Conservation (phyloP, 2,888 invertebrate genomes). For the Papilio gigon region DNA sequence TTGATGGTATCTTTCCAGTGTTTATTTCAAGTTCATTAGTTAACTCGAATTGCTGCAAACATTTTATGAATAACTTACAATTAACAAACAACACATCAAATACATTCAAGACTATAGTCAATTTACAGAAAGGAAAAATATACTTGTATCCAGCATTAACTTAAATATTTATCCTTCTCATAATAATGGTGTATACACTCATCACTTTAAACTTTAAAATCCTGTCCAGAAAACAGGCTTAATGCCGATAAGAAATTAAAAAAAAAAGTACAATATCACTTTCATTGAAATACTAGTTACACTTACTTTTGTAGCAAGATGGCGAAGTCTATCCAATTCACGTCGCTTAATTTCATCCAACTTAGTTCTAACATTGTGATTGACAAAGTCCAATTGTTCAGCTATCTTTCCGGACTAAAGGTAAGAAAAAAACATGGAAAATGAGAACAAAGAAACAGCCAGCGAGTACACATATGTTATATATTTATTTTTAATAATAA, state of each 20-base stretch:
- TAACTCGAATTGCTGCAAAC: conserved; percentile 81
- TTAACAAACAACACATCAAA: neutral
- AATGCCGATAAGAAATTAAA: neutral
- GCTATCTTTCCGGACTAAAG: conserved; percentile 94
- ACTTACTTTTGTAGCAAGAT: conserved; percentile 84
- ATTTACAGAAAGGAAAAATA: neutral
- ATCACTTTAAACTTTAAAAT: too few relatives aligned
- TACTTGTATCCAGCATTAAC: too few relatives aligned
- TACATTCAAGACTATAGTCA: neutral
- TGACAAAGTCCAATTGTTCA: conserved; percentile 93
- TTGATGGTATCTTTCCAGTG: conserved; percentile 82
- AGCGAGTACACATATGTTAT: neutral
- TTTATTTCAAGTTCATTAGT: conserved; percentile 85
- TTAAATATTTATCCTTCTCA: too few relatives aligned
- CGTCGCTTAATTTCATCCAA: conserved; percentile 96
- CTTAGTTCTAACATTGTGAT: conserved; percentile 92
- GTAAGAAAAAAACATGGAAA: conserved; percentile 48
- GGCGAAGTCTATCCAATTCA: conserved; percentile 91
- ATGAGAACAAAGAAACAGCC: neutral
- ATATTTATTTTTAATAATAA: neutral
- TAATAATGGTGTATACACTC: too few relatives aligned
- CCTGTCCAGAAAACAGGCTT: neutral
- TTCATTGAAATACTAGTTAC: neutral
- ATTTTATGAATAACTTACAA: neutral
- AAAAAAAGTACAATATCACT: too few relatives aligned